Evolutionary conservation across 2,113 vertebrate genomes (phyloP).

Genomic region (Thalassarche chlororhynchos): DNA sequence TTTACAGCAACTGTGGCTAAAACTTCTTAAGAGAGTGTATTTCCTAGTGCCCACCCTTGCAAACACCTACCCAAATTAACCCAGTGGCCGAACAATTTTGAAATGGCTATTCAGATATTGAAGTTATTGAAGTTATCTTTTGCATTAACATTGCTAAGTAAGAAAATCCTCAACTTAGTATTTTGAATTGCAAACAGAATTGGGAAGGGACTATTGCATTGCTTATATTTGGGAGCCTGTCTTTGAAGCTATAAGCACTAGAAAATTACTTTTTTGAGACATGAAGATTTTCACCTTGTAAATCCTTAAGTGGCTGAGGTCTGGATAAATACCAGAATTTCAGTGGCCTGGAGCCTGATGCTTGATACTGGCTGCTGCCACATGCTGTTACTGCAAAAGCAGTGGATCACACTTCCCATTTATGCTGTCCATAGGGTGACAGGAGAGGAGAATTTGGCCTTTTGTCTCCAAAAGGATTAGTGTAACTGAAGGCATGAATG

Average conservation of each 20-base stretch:
- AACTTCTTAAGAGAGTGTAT: neutral
- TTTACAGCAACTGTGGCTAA: neutral
- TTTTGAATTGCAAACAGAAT: neutral
- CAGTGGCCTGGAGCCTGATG: neutral
- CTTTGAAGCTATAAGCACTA: neutral
- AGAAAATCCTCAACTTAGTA: neutral
- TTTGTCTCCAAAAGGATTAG: neutral
- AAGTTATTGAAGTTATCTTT: neutral
- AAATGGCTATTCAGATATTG: neutral
- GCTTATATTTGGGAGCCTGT: neutral
- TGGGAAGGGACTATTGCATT: fast-evolving
- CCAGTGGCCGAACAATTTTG: neutral
- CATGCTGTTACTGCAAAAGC: neutral
- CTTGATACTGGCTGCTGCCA: neutral
- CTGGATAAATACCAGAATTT: neutral
- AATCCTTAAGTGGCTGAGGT: neutral
- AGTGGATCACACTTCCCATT: neutral
- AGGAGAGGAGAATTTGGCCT: neutral
- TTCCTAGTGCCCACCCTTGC: neutral
- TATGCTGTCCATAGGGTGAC: neutral
- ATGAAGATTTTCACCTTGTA: neutral
- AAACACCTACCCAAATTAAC: neutral
- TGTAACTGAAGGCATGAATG: neutral
- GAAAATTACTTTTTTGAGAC: neutral
- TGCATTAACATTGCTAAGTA: neutral